Percentiles rank a stretch among this genome's conserved stretches.
These are phyloP conservation scores for Melanostoma scalare DNA, from an alignment of 2,888 invertebrate genomes.

Conservation along the genomic window DNA sequence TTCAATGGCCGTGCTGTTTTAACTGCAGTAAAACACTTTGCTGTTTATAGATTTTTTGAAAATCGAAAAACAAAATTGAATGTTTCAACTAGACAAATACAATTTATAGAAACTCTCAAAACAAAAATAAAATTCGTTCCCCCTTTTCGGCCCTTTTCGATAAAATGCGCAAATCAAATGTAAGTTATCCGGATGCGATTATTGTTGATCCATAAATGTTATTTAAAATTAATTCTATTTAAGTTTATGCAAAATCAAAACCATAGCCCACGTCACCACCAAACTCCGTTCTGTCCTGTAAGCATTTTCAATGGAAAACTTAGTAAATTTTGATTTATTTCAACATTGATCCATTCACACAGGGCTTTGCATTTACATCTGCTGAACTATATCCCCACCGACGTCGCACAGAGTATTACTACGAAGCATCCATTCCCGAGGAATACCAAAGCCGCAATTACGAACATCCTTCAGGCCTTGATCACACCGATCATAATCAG, in stretches of 20 bases:
- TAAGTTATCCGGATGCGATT: neutral
- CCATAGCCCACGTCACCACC: constrained; percentile 6
- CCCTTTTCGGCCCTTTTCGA: constrained; percentile 11
- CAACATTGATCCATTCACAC: neutral
- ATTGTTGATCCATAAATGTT: no score
- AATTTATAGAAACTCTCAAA: neutral
- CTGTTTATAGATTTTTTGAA: no score
- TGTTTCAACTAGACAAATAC: no score
- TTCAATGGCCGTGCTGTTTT: no score
- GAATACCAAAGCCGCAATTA: constrained; percentile 75
- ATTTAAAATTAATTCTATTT: neutral
- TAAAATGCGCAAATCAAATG: constrained; percentile 9
- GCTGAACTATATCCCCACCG: constrained; percentile 76
- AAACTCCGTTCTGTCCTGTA: constrained; percentile 30
- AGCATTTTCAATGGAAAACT: constrained; percentile 1
- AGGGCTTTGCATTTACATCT: constrained; percentile 31
- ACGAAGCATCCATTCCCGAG: constrained; percentile 73
- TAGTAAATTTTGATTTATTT: neutral
- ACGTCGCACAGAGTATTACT: constrained; percentile 76
- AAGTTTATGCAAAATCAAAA: constrained; percentile 41
- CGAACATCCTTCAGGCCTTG: constrained; percentile 74
- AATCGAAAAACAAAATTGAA: no score
- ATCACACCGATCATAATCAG: neutral
- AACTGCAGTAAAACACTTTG: no score
- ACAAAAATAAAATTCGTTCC: neutral